A percentile compares a stretch with the other conserved stretches of the same genome.
Conservation (phyloP, 2,797 vertebrate species). For the Hypotaenidia okinawae region DNA sequence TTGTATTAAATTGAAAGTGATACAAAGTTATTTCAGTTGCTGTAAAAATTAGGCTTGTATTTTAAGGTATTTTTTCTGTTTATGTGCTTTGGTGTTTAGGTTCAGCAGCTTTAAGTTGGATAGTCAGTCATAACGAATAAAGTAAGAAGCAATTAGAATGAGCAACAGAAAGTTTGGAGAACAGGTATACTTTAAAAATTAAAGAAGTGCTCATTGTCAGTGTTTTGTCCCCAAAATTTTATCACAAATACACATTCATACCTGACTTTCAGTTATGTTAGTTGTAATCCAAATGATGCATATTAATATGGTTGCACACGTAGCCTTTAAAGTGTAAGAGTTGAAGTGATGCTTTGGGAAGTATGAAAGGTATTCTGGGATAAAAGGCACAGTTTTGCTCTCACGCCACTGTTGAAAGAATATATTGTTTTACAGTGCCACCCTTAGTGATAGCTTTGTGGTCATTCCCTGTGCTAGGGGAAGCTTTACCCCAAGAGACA, state of each 20-base stretch:
- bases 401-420: background rate
- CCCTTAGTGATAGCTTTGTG: background rate
- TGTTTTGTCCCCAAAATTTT: background rate
- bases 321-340: background rate
- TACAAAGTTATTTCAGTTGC: background rate
- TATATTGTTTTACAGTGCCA: background rate
- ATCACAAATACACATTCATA: background rate
- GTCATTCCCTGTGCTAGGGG: background rate
- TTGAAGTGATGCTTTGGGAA: background rate
- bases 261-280: background rate
- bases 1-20: background rate
- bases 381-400: background rate
- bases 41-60: background rate
- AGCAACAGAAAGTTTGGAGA: background rate
- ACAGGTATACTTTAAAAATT: background rate
- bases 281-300: background rate
- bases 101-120: background rate
- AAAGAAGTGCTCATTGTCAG: background rate
- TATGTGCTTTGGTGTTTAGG: background rate
- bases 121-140: background rate
- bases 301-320: fast-evolving
- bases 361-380: too few species aligned
- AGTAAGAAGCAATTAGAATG: background rate
- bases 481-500: background rate
- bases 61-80: background rate